phyloP scores from a whole-genome alignment of 2,113 vertebrate genomes.

The Pao palembangensis region DNA sequence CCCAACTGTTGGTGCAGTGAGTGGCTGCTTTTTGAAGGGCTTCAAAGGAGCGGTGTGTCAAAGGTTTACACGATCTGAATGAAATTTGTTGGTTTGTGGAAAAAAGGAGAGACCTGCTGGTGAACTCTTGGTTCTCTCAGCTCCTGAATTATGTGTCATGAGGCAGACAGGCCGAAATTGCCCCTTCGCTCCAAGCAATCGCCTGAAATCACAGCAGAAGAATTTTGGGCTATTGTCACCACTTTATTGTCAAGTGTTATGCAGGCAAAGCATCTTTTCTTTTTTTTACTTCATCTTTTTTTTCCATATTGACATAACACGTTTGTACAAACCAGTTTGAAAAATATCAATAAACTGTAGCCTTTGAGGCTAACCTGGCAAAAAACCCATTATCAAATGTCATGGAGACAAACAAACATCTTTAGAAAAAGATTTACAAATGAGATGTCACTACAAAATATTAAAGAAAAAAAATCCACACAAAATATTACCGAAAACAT shows the following conservation, averaged over 20 bases:
- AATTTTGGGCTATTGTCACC: constrained; percentile 78
- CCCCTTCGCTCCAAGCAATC: not conserved
- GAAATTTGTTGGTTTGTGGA: not conserved
- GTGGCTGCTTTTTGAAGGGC: too few relatives aligned
- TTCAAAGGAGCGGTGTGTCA: too few relatives aligned
- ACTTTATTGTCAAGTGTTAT: constrained; percentile 97
- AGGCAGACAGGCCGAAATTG: not conserved
- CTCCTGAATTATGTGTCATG: not conserved
- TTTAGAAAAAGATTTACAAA: constrained; percentile 98
- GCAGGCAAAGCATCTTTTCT: constrained; percentile 88
- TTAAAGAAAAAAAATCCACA: constrained; percentile 75
- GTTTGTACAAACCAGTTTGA: constrained; percentile 98
- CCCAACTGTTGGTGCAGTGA: too few relatives aligned
- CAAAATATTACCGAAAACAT: constrained; percentile 81
- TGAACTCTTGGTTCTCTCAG: constrained; percentile 23
- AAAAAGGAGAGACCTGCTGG: constrained; percentile 12
- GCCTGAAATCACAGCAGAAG: not conserved
- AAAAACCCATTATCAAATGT: constrained; percentile 90
- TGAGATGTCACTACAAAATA: constrained; percentile 99
- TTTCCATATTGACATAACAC: constrained; percentile 92
- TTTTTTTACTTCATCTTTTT: constrained; percentile 32
- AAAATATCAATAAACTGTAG: constrained; percentile 95
- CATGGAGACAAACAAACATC: constrained; percentile 84
- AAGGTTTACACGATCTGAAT: too few relatives aligned
- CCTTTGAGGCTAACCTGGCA: constrained; percentile 94